These are phyloP conservation scores for Strigamia crassipes DNA, from an alignment of 2,888 invertebrate species.

Conservation along the genomic window DNA sequence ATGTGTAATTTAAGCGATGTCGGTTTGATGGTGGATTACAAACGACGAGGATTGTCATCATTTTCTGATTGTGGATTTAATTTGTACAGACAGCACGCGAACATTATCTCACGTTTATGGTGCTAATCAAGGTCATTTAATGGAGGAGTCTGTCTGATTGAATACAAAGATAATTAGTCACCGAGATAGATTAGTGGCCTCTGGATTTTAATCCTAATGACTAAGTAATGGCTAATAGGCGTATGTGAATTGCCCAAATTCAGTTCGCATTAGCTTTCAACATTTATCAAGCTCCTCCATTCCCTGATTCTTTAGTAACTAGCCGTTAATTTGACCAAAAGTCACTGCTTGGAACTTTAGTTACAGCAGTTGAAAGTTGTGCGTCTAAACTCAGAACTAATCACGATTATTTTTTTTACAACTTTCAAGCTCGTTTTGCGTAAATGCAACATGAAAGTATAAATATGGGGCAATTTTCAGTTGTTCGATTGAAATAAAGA, in stretches of 20 bases:
- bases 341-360: too few relatives aligned
- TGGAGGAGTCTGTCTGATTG: constrained; percentile 9
- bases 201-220: constrained; percentile 17
- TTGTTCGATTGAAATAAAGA: not conserved
- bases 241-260: not conserved
- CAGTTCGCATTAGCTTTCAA: too few relatives aligned
- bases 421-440: too few relatives aligned
- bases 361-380: too few relatives aligned
- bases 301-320: too few relatives aligned
- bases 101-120: constrained; percentile 12
- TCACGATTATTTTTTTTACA: too few relatives aligned
- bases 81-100: constrained; percentile 6
- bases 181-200: not conserved
- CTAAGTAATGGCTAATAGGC: constrained; percentile 14
- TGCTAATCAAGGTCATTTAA: constrained; percentile 35
- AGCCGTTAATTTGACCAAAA: too few relatives aligned
- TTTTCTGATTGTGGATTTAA: constrained; percentile 17
- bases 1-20: not conserved
- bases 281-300: too few relatives aligned
- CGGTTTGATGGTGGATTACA: not conserved
- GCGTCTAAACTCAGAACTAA: too few relatives aligned
- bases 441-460: too few relatives aligned
- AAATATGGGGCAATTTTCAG: not conserved
- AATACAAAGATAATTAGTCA: constrained; percentile 32
- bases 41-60: not conserved